Evolutionary conservation across 1,140 invertebrate species (phyloP).

Genomic region (Camponotus floridanus): DNA sequence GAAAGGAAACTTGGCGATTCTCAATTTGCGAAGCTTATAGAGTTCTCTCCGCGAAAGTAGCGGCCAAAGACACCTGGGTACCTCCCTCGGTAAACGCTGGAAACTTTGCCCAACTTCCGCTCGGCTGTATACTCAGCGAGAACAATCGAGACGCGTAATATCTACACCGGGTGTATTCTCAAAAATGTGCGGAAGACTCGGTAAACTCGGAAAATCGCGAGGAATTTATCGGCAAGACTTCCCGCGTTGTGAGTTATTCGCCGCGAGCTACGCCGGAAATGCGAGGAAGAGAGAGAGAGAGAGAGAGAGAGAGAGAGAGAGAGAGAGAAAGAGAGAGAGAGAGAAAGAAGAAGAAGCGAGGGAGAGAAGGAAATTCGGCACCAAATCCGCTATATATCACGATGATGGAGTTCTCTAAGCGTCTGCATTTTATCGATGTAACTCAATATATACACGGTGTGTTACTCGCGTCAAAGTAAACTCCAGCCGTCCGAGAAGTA

Average conservation of each 20-base stretch:
- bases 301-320: not conserved
- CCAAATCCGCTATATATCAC: constrained; percentile 4
- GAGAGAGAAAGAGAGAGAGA: not conserved
- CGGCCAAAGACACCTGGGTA: constrained; percentile 69
- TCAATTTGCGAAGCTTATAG: constrained; percentile 69
- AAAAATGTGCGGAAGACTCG: constrained; percentile 1
- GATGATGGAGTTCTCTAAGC: constrained; percentile 4
- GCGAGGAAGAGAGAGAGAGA: not conserved
- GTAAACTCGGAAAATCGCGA: constrained; percentile 15
- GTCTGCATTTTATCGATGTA: constrained; percentile 33
- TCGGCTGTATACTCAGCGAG: not conserved
- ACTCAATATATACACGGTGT: not conserved
- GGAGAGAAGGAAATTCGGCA: not conserved
- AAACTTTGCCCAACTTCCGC: constrained; percentile 61
- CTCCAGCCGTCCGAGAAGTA: constrained; percentile 24
- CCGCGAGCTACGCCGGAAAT: constrained; percentile 34
- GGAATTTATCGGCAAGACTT: constrained; percentile 44
- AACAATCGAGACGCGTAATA: constrained; percentile 71
- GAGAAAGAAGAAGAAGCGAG: not conserved
- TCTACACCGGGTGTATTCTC: constrained; percentile 17
- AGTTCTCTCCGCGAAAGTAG: constrained; percentile 39
- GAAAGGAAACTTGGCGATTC: constrained; percentile 70
- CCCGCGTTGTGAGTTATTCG: constrained; percentile 21
- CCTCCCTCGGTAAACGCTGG: constrained; percentile 44
- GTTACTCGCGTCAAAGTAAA: constrained; percentile 16